phyloP scores from a whole-genome alignment of 2,797 vertebrate species.

The Sebastolobus altivelis region DNA sequence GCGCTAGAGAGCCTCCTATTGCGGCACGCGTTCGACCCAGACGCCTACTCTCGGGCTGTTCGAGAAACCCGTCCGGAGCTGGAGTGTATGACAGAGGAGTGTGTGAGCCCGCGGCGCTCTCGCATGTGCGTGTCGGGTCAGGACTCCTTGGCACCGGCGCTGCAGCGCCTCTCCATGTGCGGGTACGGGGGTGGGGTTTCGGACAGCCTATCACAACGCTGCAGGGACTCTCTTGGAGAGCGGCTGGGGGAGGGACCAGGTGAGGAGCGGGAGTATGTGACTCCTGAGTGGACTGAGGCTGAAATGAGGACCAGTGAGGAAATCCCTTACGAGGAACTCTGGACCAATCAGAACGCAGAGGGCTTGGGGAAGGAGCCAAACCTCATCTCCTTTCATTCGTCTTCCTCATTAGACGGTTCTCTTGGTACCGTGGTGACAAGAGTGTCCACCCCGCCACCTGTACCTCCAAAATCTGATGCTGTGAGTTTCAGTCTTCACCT shows the following conservation, averaged over 20 bases:
- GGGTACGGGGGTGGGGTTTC: conserved; percentile 82
- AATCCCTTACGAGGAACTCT: conserved; percentile 97
- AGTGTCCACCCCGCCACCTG: conserved; percentile 89
- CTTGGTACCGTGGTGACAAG: conserved; percentile 81
- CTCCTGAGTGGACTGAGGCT: conserved; percentile 91
- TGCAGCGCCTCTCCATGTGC: conserved; percentile 89
- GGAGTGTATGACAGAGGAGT: conserved; percentile 88
- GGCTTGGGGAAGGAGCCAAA: conserved; percentile 86
- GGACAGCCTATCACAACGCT: conserved; percentile 77
- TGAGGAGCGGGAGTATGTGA: conserved; percentile 92
- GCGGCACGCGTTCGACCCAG: conserved; percentile 92
- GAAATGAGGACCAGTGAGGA: conserved; percentile 89
- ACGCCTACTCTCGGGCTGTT: conserved; percentile 95
- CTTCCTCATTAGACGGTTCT: conserved; percentile 81
- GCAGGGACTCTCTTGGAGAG: conserved; percentile 83
- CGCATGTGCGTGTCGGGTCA: conserved; percentile 87
- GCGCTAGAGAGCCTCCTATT: conserved; percentile 90
- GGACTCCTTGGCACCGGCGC: conserved; percentile 84
- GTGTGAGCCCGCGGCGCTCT: conserved; percentile 90
- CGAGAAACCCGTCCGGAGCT: conserved; percentile 93
- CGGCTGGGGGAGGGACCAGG: conserved; percentile 79
- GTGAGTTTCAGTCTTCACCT: conserved; percentile 84
- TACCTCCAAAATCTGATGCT: conserved; percentile 98
- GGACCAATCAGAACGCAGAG: conserved; percentile 89
- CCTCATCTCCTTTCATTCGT: conserved; percentile 89